Evolutionary conservation across 2,113 vertebrate genomes (phyloP), one percentile per base, ranked within the genome.

Genomic region (Phoxinus phoxinus): DNA sequence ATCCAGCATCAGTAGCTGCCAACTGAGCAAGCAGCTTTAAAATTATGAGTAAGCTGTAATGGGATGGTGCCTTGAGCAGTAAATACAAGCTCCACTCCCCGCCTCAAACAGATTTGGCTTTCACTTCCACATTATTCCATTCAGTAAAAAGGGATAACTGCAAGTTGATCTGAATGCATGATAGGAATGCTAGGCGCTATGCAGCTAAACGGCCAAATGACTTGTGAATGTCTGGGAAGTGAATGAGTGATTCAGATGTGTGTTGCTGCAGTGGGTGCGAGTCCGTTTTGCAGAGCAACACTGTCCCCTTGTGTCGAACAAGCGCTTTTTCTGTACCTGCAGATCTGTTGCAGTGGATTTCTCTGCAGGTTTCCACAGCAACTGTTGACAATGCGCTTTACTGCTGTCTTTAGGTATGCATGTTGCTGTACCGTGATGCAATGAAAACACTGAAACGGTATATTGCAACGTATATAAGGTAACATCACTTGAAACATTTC

Each of bases 291-390:
- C 84, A 87, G 87, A 73, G 80, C 88, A 90, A 89, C 25, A 89
- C 84, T 90, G 89, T 61, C 86, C 87, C 83, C 89, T 89, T 78
- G 88, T 90, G 90, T 61, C n/a, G 8, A n/a, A 67, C 1, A n/a
- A 61, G 23, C 2, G 32, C 11, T 71, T 76, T 56, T 75, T 21
- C n/a, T 30, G 4, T 3, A 53, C 32, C 48, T 67, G 35, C n/a
- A 30, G 19, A 13, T 84, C n/a, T 51, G 48, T 56, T 71, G 74
- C 63, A 78, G 32, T 44, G 37, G n/a, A 56, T 59, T 44, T 59
- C 46, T 63, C n/a, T 35, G 46, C 30, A 37, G 59, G 67, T 86
- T 67, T 72, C 76, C 78, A 58, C 84, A 72, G 84, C 63, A 85
- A 58, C 63, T 58, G 84, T 80, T 79, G 35, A 80, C 48, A 32